Conservation (phyloP, 2,797 vertebrate species). For the Enteromius radiatus region DNA sequence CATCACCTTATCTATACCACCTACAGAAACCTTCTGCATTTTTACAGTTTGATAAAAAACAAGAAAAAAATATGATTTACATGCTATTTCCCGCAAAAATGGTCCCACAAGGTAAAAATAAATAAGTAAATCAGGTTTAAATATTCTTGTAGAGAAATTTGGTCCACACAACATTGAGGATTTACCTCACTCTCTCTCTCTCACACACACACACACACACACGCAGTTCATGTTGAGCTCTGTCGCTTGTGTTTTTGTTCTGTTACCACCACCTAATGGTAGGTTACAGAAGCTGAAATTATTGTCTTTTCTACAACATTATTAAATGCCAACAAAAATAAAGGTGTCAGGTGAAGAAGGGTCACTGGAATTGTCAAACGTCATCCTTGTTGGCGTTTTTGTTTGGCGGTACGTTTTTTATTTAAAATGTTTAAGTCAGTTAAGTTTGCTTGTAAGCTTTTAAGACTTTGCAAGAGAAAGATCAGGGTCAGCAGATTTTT, state of each 20-base stretch:
- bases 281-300: neutral
- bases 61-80: neutral
- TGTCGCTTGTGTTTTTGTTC: neutral
- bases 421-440: neutral
- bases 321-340: neutral
- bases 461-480: neutral
- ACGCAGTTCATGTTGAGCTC: no score
- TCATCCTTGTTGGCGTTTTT: neutral
- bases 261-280: slow-evolving; percentile 17
- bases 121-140: neutral
- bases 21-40: neutral
- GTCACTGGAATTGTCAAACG: neutral
- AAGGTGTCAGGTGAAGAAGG: neutral
- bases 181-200: neutral
- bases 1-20: neutral
- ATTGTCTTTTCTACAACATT: neutral
- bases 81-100: neutral
- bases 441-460: neutral
- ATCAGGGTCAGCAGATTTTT: slow-evolving; percentile 11
- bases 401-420: neutral
- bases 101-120: neutral
- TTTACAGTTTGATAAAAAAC: neutral
- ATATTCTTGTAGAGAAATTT: neutral
- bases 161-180: neutral
- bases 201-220: neutral